Base-by-base conservation (phyloP, 2,113 vertebrate genomes). In the Nothobranchius kuhntae region DNA sequence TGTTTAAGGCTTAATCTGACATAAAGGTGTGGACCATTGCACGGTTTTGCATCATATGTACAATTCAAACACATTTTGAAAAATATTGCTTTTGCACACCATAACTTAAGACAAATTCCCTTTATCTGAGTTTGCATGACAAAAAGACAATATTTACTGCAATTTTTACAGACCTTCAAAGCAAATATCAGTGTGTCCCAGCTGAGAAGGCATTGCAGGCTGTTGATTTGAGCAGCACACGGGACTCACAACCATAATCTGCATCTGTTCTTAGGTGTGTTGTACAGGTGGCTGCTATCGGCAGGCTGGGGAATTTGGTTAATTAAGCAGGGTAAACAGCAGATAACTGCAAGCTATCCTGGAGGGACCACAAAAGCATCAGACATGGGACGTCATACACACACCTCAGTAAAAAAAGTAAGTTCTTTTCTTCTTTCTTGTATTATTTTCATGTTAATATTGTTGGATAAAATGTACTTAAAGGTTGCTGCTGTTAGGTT, bases 271-370 rank as follows among this genome's bases (percentile, higher is more conserved):
- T 88, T 85, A 89, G 86, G 86, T 90, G 86, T 85, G 79, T 64
- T 53, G 63, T 90, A 87, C 91, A 92, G 90, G 90, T 91, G 91
- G 89, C 85, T 87, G 75, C 73, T 81, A 30, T 26, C 68, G 67
- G 45, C 58, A 62, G 73, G 21, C 80, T 60, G 71, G 90, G 90
- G 91, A 92, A 86, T 91, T 91, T 68, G 86, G 78, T 83, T 93
- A 93, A 93, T 93, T 93, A 92, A 89, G 86, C 85, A 74, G 76
- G 60, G 78, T 89, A 89, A 90, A 91, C 90, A 91, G 77, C 77
- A 76, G 74, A 89, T 89, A 87, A 90, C 78, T 86, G 76, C 63
- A 30, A 71, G 70, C 47, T 62, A 75, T 90, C 80, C 88, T 88
- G 75, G 44, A 76, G 88, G 89, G 90, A 68, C 54, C 51, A 30